These are phyloP conservation scores for Crotalus viridis DNA, from an alignment of 2,113 vertebrate species.

Conservation along the genomic window DNA sequence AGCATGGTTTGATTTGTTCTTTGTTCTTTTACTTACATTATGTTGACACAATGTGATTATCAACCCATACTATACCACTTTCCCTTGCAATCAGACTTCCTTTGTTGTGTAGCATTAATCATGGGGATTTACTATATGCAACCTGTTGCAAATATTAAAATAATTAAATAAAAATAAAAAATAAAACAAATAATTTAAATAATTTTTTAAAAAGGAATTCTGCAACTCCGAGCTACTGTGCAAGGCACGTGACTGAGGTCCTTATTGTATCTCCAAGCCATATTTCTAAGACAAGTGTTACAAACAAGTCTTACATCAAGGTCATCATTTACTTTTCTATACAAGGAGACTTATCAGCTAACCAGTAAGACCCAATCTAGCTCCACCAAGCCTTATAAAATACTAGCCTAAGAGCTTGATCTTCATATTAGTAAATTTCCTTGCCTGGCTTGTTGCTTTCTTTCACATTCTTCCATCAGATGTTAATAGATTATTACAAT, in stretches of 20 bases:
- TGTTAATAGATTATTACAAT: background rate
- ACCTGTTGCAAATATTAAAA: background rate
- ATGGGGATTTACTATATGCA: slow-evolving; percentile 16
- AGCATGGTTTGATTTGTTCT: slow-evolving; percentile 25
- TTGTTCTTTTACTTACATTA: slow-evolving; percentile 44
- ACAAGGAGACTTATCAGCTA: background rate
- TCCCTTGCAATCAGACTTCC: slow-evolving; percentile 16
- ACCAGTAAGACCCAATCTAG: background rate
- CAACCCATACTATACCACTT: slow-evolving; percentile 21
- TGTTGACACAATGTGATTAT: slow-evolving; percentile 26
- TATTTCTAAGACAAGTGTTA: slow-evolving; percentile 14
- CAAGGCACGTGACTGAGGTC: background rate
- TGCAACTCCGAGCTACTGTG: background rate
- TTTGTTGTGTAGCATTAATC: slow-evolving; percentile 7
- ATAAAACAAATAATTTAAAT: no score
- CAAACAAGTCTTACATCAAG: slow-evolving; percentile 9
- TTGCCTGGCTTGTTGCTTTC: background rate
- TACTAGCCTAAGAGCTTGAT: background rate
- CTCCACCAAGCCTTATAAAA: background rate
- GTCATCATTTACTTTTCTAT: background rate
- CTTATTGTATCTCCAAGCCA: background rate
- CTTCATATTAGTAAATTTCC: background rate
- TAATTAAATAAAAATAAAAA: background rate
- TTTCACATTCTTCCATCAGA: background rate
- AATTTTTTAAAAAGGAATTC: slow-evolving; percentile 6